A percentile compares a stretch with the other conserved stretches of the same genome.
These are phyloP conservation scores for Ficedula albicollis DNA, from an alignment of 2,797 vertebrate genomes.

Conservation along the genomic window DNA sequence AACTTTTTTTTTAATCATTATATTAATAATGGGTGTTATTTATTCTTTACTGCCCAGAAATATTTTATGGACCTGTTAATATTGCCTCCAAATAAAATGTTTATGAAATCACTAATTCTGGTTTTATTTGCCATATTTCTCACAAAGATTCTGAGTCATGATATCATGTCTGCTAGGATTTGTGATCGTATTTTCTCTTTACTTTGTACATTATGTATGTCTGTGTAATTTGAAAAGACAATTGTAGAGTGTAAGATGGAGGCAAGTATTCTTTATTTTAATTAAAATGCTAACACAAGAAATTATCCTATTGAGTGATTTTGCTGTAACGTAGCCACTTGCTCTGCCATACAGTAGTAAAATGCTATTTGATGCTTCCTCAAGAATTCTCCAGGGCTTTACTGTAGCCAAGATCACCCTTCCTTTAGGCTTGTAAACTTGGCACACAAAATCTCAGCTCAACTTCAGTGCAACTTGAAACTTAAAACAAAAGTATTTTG, in stretches of 20 bases:
- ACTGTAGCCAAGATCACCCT: conserved; percentile 62
- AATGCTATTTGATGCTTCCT: conserved; percentile 74
- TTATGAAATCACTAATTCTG: conserved; percentile 38
- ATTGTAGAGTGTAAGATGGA: conserved; percentile 36
- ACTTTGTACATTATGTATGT: conserved; percentile 37
- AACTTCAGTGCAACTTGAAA: conserved; percentile 55
- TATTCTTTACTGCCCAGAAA: conserved; percentile 30
- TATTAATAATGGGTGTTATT: conserved; percentile 52
- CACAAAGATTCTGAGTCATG: conserved; percentile 33
- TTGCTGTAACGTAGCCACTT: conserved; percentile 62
- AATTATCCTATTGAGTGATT: conserved; percentile 65
- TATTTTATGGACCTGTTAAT: conserved; percentile 23
- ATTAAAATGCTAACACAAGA: conserved; percentile 72
- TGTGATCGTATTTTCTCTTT: conserved; percentile 36
- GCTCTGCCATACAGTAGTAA: conserved; percentile 68
- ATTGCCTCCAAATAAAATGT: conserved; percentile 34
- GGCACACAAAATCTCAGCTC: conserved; percentile 63
- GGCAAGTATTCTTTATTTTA: conserved; percentile 70
- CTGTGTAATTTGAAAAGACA: conserved; percentile 35
- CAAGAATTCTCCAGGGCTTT: conserved; percentile 71
- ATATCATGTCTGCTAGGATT: conserved; percentile 25
- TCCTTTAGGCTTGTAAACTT: conserved; percentile 68
- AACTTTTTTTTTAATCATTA: conserved; percentile 19
- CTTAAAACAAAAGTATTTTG: background rate
- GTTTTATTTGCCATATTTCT: conserved; percentile 53